These are phyloP conservation scores for Cossypha heuglini DNA, from an alignment of 2,797 vertebrate genomes.

Conservation along the genomic window DNA sequence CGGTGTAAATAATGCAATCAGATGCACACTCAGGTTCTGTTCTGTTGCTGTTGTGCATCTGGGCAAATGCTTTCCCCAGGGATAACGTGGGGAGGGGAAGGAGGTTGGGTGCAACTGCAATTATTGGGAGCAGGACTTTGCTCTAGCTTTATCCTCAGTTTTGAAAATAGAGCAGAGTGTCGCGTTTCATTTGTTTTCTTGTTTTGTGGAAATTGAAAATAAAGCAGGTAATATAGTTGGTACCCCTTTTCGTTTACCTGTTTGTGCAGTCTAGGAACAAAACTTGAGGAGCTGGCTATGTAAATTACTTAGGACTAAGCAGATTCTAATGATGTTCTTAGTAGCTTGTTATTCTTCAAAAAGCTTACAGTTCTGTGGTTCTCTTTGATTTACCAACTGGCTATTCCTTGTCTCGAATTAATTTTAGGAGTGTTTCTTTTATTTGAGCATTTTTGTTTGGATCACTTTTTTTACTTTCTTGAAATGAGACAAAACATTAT, in stretches of 20 bases:
- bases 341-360: constrained; percentile 10
- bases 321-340: not conserved
- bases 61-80: not conserved
- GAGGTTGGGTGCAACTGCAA: not conserved
- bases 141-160: not conserved
- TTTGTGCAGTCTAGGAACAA: not conserved
- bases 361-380: not conserved
- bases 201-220: not conserved
- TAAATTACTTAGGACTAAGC: not conserved
- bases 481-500: not conserved
- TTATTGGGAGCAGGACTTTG: not conserved
- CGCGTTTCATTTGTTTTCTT: not conserved
- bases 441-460: not conserved
- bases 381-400: not conserved
- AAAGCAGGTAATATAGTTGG: not conserved
- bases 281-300: constrained; percentile 8
- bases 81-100: not conserved
- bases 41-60: not conserved
- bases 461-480: not conserved
- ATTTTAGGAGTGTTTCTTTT: constrained; percentile 21
- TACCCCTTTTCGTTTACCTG: not conserved
- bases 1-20: not conserved
- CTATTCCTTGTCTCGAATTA: not conserved
- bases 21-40: not conserved
- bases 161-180: not conserved